phyloP scores from a whole-genome alignment of 35 echinoderm and acorn worm species.

The Heliocidaris erythrogramma region DNA sequence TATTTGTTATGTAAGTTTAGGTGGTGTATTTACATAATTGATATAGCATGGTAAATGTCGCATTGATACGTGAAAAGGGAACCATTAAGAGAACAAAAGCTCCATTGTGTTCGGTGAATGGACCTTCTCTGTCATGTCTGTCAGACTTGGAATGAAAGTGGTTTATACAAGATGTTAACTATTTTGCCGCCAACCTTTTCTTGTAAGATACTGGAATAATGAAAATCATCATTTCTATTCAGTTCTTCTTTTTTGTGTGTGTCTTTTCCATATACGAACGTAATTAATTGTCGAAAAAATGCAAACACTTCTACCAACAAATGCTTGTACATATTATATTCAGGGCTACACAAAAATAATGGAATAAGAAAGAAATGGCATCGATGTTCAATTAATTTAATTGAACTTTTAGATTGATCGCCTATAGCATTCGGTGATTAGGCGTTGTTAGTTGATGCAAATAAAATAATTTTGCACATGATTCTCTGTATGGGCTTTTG shows the following conservation, averaged over 20 bases:
- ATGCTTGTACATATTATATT: no score
- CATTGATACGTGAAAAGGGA: constrained; percentile 3
- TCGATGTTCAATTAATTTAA: no score
- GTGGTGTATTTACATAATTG: not conserved
- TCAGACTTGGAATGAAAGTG: not conserved
- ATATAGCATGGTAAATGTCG: not conserved
- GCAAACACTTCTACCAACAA: no score
- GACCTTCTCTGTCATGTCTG: not conserved
- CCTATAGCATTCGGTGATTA: no score
- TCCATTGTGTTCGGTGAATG: not conserved
- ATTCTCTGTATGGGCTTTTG: no score
- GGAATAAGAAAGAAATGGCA: no score
- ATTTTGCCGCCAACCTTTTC: not conserved
- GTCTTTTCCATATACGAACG: not conserved
- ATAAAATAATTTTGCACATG: no score
- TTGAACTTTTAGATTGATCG: no score
- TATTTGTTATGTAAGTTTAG: not conserved
- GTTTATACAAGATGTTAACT: not conserved
- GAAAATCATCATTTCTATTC: no score
- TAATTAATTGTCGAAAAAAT: no score
- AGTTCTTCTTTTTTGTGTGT: not conserved
- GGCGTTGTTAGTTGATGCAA: no score
- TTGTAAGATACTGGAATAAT: not conserved
- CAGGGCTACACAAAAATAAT: no score
- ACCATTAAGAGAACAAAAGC: not conserved